phyloP scores from a whole-genome alignment of 2,888 invertebrate genomes.

The Netelia inedita region DNA sequence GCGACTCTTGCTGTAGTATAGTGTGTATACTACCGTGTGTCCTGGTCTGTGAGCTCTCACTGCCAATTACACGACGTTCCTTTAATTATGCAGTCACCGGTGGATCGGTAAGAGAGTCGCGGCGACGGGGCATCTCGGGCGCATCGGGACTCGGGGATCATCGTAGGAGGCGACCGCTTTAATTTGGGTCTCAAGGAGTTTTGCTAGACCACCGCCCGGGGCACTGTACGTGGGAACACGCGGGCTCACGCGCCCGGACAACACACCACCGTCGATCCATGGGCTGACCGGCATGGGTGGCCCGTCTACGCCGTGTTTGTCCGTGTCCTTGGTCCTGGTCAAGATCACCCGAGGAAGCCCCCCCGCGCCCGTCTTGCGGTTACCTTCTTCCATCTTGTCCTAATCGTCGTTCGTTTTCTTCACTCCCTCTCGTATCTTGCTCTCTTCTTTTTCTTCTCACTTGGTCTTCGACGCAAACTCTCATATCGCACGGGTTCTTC shows the following conservation, averaged over 20 bases:
- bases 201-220: conserved; percentile 81
- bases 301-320: conserved; percentile 77
- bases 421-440: conserved; percentile 30
- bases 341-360: conserved; percentile 69
- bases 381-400: conserved; percentile 58
- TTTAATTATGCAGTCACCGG: conserved; percentile 82
- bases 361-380: conserved; percentile 65
- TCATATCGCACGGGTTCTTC: conserved; percentile 27
- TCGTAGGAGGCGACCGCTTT: conserved; percentile 80
- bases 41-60: conserved; percentile 62
- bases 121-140: conserved; percentile 69
- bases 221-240: conserved; percentile 83
- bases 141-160: conserved; percentile 71
- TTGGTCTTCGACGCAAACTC: conserved; percentile 21
- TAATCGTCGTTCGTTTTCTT: conserved; percentile 44
- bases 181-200: conserved; percentile 82
- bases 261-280: conserved; percentile 64
- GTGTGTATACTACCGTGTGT: conserved; percentile 28
- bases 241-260: conserved; percentile 66
- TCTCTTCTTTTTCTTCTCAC: conserved; percentile 14
- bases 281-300: conserved; percentile 79
- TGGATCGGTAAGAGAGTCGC: conserved; percentile 74
- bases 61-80: conserved; percentile 82
- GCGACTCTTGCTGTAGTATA: conserved; percentile 24
- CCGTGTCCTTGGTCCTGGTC: conserved; percentile 81